Conservation (phyloP, 2,888 invertebrate genomes). For the Conomelus anceps region DNA sequence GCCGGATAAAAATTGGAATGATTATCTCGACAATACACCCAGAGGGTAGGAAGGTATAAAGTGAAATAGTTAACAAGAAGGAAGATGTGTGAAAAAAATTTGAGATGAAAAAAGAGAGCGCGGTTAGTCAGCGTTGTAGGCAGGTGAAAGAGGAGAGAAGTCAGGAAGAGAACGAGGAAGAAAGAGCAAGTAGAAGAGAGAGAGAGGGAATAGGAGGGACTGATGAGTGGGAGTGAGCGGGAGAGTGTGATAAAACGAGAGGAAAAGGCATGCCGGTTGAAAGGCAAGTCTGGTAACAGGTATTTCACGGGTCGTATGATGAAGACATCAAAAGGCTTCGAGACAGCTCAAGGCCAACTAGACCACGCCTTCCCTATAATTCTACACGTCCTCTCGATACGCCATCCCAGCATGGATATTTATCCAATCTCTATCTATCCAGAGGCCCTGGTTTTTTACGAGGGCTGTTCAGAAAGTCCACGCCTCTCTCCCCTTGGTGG, state of each 20-base stretch:
- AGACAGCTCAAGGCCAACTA: background rate
- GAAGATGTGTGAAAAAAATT: background rate
- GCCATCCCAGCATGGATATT: background rate
- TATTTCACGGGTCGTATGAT: background rate
- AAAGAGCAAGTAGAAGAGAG: too few relatives aligned
- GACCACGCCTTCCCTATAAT: background rate
- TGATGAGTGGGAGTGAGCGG: background rate
- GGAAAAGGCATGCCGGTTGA: background rate
- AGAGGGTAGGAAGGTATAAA: background rate
- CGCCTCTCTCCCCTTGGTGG: background rate
- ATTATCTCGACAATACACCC: background rate
- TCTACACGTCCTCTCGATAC: background rate
- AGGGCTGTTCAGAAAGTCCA: background rate
- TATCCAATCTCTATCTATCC: background rate
- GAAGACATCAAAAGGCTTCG: background rate
- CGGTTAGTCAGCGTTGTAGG: background rate
- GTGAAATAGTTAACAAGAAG: background rate
- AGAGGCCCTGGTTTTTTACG: background rate
- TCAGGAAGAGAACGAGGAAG: background rate
- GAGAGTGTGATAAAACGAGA: too few relatives aligned
- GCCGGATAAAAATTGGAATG: background rate
- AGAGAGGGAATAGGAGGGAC: background rate
- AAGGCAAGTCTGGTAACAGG: background rate
- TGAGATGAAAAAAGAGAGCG: background rate
- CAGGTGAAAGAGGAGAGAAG: background rate